phyloP scores from a whole-genome alignment of 2,113 vertebrate genomes.

The Mobula hypostoma region DNA sequence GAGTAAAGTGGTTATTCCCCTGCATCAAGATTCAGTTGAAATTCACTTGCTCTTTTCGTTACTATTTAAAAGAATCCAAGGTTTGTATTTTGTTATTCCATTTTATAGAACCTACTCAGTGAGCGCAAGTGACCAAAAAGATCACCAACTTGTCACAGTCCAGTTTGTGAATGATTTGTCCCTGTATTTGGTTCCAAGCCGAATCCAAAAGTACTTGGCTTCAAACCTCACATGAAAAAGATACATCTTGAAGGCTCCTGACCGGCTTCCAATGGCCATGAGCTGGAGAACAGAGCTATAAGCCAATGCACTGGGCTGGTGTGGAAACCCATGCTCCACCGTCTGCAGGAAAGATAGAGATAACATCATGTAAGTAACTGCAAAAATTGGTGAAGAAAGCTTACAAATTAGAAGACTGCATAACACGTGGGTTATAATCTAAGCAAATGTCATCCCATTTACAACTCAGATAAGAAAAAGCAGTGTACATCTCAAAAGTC shows the following conservation, averaged over 20 bases:
- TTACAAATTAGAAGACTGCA: not conserved
- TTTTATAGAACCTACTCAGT: too few species aligned
- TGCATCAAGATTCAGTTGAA: too few species aligned
- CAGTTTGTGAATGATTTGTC: not conserved
- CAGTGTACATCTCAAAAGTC: too few species aligned
- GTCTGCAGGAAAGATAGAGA: conserved; percentile 62
- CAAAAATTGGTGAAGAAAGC: not conserved
- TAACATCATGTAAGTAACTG: not conserved
- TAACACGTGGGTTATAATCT: not conserved
- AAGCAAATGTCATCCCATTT: not conserved
- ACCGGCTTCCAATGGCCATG: conserved; percentile 89
- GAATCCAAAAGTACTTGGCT: not conserved
- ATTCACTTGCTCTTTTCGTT: too few species aligned
- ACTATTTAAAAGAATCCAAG: too few species aligned
- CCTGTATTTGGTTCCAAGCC: not conserved
- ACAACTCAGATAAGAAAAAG: too few species aligned
- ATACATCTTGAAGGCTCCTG: conserved; percentile 96
- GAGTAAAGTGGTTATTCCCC: too few species aligned
- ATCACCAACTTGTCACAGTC: not conserved
- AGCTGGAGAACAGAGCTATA: conserved; percentile 75
- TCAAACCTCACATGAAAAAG: conserved; percentile 50
- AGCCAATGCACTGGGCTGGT: conserved; percentile 92
- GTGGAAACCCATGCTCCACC: conserved; percentile 95
- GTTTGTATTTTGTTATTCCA: too few species aligned
- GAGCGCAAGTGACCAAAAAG: too few species aligned